Base-by-base conservation (phyloP, 2,888 invertebrate species). In the Tipula lateralis region DNA sequence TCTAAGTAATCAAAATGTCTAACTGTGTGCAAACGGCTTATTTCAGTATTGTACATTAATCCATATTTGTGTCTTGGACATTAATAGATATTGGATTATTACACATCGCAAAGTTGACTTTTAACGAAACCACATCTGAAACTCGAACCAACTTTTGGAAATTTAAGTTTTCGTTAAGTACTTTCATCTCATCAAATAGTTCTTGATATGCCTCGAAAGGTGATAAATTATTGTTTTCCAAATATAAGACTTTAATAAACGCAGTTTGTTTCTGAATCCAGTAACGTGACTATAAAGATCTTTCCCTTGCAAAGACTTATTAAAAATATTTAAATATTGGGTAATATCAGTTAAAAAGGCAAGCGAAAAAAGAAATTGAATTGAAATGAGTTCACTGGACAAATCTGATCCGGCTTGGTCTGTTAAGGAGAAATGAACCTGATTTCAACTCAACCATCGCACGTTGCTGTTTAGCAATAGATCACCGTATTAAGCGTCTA, bases 391-490 rank as follows among this genome's bases (percentile, higher is more conserved):
- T n/a, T n/a, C 12, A 24, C 24, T 36, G 24, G 36, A 34, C 24
- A 36, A 83, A 39, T 34, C 44, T 39, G 83, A 24, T 36, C 39
- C 32, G n/a, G 19, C 83, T 36, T 34, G 24, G 36, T 83, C 39
- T 39, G 36, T 83, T 83, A 84, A 85, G 84, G 85, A 86, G 80
- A 32, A 83, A 44, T 81, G 84, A 84, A 85, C 83, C 83, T 85
- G 50, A 86, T 32, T 32, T 32, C 32, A 85, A 86, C 85, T 86
- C 85, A 86, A 85, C 85, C 85, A 86, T 39, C 86, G 84, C 84
- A 86, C 86, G 83, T 86, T 50, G 85, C 85, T 86, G 84, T 85
- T 84, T 84, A 86, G 29, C 19, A 86, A 82, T 44, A 86, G 84
- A 80, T 80, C 80, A 80, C 85, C 86, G 83, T 85, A 85, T 80